Conservation (phyloP, 2,888 invertebrate species). For the Schrankia costaestrigalis region DNA sequence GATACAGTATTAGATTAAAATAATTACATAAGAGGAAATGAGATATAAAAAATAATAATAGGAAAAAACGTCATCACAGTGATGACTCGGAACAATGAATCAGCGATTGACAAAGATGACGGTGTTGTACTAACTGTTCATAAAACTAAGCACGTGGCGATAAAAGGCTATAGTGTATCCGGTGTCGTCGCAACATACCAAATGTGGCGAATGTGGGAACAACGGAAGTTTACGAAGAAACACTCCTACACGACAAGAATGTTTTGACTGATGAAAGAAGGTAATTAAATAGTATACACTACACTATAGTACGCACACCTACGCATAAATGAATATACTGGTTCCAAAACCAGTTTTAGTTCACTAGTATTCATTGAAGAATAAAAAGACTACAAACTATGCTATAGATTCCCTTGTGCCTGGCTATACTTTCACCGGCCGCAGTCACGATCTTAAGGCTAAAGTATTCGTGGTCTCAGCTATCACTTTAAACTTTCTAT, state of each 20-base stretch:
- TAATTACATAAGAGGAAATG: background rate
- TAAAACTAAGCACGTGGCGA: slow-evolving; percentile 57
- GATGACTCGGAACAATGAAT: slow-evolving; percentile 40
- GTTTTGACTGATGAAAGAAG: slow-evolving; percentile 40
- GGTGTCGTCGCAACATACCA: slow-evolving; percentile 49
- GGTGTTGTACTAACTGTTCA: slow-evolving; percentile 37
- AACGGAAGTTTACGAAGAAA: slow-evolving; percentile 62
- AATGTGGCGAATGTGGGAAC: slow-evolving; percentile 54
- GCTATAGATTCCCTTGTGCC: slow-evolving; percentile 37
- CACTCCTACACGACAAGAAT: slow-evolving; percentile 51
- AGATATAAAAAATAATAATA: slow-evolving; percentile 6
- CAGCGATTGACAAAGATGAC: slow-evolving; percentile 35
- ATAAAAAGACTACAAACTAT: slow-evolving; percentile 23
- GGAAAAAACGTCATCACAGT: slow-evolving; percentile 9
- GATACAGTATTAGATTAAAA: slow-evolving; percentile 11
- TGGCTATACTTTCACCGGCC: slow-evolving; percentile 65
- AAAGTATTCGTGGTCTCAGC: slow-evolving; percentile 27
- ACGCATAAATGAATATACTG: slow-evolving; percentile 14
- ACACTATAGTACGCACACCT: slow-evolving; percentile 21
- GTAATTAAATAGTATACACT: slow-evolving; percentile 23
- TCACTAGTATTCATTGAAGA: slow-evolving; percentile 22
- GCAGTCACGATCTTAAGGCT: slow-evolving; percentile 51
- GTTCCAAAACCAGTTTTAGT: slow-evolving; percentile 24
- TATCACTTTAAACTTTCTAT: slow-evolving; percentile 55
- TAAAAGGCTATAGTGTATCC: slow-evolving; percentile 59